These are phyloP conservation scores for Choloepus hoffmanni DNA, from an alignment of 2,113 vertebrate species.

Conservation along the genomic window DNA sequence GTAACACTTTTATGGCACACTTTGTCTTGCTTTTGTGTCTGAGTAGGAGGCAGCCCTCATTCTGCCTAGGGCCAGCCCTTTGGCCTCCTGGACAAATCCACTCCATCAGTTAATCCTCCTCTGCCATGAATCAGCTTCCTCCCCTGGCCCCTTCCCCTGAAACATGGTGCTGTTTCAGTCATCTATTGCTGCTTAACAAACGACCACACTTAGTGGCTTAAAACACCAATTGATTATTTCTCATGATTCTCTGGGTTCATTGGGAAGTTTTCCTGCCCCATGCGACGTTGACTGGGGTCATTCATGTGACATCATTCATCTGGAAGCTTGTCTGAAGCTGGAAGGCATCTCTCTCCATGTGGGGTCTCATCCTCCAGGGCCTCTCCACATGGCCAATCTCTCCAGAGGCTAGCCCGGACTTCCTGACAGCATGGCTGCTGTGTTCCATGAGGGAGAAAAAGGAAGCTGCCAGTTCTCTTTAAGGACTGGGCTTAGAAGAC, in stretches of 20 bases:
- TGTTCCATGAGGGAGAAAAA: neutral
- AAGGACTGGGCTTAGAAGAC: neutral
- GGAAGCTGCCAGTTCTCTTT: neutral
- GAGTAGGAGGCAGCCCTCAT: too few relatives aligned
- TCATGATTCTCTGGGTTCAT: neutral
- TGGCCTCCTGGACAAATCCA: neutral
- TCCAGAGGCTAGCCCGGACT: neutral
- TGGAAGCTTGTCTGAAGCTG: neutral
- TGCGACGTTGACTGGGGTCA: neutral
- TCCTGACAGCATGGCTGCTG: neutral
- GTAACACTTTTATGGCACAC: neutral
- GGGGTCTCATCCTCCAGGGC: neutral
- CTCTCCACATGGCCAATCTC: too few relatives aligned
- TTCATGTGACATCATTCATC: neutral
- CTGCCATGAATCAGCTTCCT: neutral
- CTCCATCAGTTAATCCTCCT: neutral
- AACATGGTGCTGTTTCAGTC: neutral
- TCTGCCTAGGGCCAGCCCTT: neutral
- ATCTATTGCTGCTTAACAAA: neutral
- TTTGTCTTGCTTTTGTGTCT: neutral
- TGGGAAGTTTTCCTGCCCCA: neutral
- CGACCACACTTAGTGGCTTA: neutral
- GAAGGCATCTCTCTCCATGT: neutral
- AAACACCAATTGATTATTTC: neutral
- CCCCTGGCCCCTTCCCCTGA: neutral